Evolutionary conservation across 1,140 invertebrate species (phyloP).

Genomic region (Anastrepha ludens): DNA sequence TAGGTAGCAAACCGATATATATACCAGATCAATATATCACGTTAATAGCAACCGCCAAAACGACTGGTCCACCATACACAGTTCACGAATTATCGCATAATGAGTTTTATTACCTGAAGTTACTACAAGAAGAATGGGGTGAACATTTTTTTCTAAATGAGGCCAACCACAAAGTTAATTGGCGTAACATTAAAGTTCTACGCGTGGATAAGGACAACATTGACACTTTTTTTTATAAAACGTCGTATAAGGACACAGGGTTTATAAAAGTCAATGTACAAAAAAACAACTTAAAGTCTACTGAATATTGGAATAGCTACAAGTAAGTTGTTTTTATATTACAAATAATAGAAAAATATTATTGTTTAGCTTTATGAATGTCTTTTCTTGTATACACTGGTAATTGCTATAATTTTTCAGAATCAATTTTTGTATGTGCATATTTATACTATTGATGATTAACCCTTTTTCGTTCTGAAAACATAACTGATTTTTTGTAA

Average conservation of each 20-base stretch:
- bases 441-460: constrained; percentile 5
- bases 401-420: neutral
- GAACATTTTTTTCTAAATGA: constrained; percentile 21
- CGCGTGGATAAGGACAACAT: constrained; percentile 27
- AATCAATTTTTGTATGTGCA: constrained; percentile 6
- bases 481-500: constrained; percentile 17
- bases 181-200: constrained; percentile 44
- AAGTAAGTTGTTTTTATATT: constrained; percentile 28
- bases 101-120: constrained; percentile 48
- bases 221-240: constrained; percentile 49
- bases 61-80: constrained; percentile 47
- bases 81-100: constrained; percentile 49
- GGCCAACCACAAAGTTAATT: constrained; percentile 31
- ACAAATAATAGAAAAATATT: constrained; percentile 18
- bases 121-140: constrained; percentile 44
- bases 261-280: constrained; percentile 48
- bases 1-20: constrained; percentile 40
- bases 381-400: neutral
- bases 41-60: constrained; percentile 53
- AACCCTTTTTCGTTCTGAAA: neutral
- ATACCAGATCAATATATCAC: constrained; percentile 47
- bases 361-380: constrained; percentile 6
- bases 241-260: constrained; percentile 33
- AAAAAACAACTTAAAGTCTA: constrained; percentile 41
- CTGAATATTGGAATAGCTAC: constrained; percentile 40